Evolutionary conservation across 1,140 invertebrate genomes (phyloP), one percentile per base, ranked within the genome.

Genomic region (Bombus pyrosoma): DNA sequence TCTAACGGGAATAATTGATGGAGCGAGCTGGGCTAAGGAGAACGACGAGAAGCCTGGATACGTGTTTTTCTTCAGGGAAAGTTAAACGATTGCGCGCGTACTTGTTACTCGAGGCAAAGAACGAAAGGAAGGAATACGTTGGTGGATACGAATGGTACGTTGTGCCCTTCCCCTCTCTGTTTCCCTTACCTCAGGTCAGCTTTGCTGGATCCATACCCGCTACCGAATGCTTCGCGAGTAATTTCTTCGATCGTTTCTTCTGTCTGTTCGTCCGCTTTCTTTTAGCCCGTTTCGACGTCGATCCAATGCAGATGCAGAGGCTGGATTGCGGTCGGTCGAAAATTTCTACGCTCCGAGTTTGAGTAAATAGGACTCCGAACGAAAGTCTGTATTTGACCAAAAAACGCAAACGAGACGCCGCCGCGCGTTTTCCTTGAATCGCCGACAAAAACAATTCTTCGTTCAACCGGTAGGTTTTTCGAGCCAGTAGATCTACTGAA

Each of bases 41-140:
- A 59, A 39, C 28, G 34, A 53, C 28, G 64, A 53, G 34, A 57
- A 47, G 10, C n/a, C 13, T 37, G 77, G 85, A 90, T 89, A 89
- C 68, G 68, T 87, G 81, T 87, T 90, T 90, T 90, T 90, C 89
- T 90, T 90, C 25, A 57, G 18, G 53, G 64, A 89, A 90, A 90
- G 89, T 89, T 90, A 89, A 89, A 90, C 62, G 64, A 71, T 68
- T 59, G 47, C 41, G 53, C 41, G 53, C 18, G 68, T 5, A 32
- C 64, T 89, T 73, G 68, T 89, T 86, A 86, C 75, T 77, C 37
- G 10, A 37, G 41, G 18, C 74, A 43, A 74, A 57, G 41, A 80
- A 79, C 59, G 47, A 81, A 43, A 73, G 64, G 88, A 77, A 43
- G 71, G 57, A 83, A 83, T 76, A 69, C 64, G 74, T 81, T 77